phyloP scores from a whole-genome alignment of 2,113 vertebrate species.

The Spermophilus dauricus region DNA sequence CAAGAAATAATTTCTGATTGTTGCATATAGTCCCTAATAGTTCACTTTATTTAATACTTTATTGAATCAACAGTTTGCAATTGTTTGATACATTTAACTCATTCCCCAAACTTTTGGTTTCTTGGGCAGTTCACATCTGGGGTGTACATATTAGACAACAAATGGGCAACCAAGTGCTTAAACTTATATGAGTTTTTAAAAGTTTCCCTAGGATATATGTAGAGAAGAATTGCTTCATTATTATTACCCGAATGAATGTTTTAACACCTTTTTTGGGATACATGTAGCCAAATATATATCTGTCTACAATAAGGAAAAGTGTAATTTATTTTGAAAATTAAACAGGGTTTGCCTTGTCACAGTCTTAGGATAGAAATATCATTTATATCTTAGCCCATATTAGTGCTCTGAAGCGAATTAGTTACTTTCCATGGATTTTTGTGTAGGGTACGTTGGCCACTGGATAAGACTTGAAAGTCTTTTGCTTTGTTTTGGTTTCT shows the following conservation, averaged over 20 bases:
- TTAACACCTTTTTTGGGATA: not conserved
- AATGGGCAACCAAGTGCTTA: not conserved
- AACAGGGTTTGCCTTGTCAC: not conserved
- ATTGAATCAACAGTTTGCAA: not conserved
- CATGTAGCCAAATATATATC: not conserved
- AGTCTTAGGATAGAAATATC: not conserved
- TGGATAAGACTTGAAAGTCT: not conserved
- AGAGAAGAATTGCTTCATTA: not conserved
- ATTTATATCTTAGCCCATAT: not conserved
- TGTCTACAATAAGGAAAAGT: slow-evolving; percentile 5
- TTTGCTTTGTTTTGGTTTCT: not conserved
- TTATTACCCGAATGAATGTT: not conserved
- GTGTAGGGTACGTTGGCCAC: not conserved
- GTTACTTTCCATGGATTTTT: not conserved
- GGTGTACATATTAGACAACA: not conserved
- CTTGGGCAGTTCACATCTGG: not conserved
- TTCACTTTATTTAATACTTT: not conserved
- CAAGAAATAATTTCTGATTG: not conserved
- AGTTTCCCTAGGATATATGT: not conserved
- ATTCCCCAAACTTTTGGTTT: not conserved
- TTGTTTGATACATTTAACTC: not conserved
- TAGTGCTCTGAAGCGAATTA: not conserved
- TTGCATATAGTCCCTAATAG: not conserved
- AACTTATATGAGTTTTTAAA: not conserved
- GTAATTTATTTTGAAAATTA: slow-evolving; percentile 24